Base-by-base conservation (phyloP, 2,888 invertebrate species). In the Trichopoda pennipes region DNA sequence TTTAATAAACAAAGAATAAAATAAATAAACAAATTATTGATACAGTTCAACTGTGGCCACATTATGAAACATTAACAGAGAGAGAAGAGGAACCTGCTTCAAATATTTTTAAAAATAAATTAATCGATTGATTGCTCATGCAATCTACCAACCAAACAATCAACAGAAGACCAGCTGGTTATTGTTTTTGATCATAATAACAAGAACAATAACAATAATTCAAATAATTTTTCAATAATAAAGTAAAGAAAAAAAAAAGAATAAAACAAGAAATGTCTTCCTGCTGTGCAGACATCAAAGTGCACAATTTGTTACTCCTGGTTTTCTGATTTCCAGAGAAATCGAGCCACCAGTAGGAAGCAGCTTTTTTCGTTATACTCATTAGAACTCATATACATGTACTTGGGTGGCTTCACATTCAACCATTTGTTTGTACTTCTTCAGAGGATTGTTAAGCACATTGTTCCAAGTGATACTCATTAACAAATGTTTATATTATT, bases 241-340 rank as follows among this genome's bases (percentile, higher is more conserved):
- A 55, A 69, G 58, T 47, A 63, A 74, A 53, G 3, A 66, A 51
- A 12, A 17, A 53, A 68, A 60, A 35, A 49, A 35, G 60, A 55
- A 66, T 63, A 60, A 35, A 49, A 35, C 55, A 55, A 66, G 72
- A 75, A 76, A 68, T 73, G 68, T 82, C 72, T 82, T 82, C 82
- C 82, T 79, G 82, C 82, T 79, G 82, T 72, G 82, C 82, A 21
- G 58, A 82, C 82, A 79, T 82, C 79, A 82, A 82, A 82, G 79
- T 75, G 61, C 56, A 72, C 51, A 66, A 77, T 42, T 56, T 68
- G n/a, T 80, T 58, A 66, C 66, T 66, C 47, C 53, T 28, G 23
- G 53, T 61, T 70, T 66, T 35, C 10, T 17, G 42, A 68, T 55
- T 68, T 69, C 56, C 9, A 28, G 17, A 32, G 21, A 58, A 61